phyloP scores from a whole-genome alignment of 2,888 invertebrate genomes.

The Syritta pipiens region DNA sequence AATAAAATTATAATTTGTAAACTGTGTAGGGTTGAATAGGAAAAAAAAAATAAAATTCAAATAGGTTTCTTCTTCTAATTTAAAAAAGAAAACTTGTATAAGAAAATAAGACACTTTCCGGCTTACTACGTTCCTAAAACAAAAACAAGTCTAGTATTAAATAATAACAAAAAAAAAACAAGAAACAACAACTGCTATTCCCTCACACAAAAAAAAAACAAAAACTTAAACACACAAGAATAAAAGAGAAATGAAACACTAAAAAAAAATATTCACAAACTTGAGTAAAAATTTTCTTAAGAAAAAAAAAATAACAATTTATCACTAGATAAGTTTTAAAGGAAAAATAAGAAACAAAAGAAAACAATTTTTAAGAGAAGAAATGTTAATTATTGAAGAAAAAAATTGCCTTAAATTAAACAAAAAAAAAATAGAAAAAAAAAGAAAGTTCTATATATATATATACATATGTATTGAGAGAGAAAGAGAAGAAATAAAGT shows the following conservation, averaged over 20 bases:
- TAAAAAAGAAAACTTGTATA: background rate
- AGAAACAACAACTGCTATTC: slow-evolving; percentile 37
- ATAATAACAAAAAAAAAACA: slow-evolving; percentile 22
- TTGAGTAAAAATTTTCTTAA: slow-evolving; percentile 29
- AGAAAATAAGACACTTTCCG: slow-evolving; percentile 22
- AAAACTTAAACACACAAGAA: slow-evolving; percentile 7
- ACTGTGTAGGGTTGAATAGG: slow-evolving; percentile 28
- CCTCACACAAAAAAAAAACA: slow-evolving; percentile 38
- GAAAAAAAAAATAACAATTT: slow-evolving; percentile 27
- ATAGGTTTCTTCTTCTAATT: slow-evolving; percentile 57
- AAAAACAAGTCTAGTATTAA: slow-evolving; percentile 42
- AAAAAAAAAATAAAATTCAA: slow-evolving; percentile 32
- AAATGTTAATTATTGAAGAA: slow-evolving; percentile 64
- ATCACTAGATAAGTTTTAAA: slow-evolving; percentile 40
- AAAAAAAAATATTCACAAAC: slow-evolving; percentile 19
- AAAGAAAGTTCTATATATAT: slow-evolving; percentile 38
- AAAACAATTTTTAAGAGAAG: slow-evolving; percentile 43
- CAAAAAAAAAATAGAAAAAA: slow-evolving; percentile 19
- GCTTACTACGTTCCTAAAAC: slow-evolving; percentile 67
- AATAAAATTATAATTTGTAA: slow-evolving; percentile 42
- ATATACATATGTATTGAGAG: slow-evolving; percentile 26
- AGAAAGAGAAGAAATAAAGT: slow-evolving; percentile 33
- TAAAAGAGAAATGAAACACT: slow-evolving; percentile 7
- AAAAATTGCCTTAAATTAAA: slow-evolving; percentile 65
- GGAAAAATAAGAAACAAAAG: slow-evolving; percentile 1